A percentile compares a stretch with the other conserved stretches of the same genome.
phyloP scores from a whole-genome alignment of 2,797 vertebrate species.

The Chelon labrosus region DNA sequence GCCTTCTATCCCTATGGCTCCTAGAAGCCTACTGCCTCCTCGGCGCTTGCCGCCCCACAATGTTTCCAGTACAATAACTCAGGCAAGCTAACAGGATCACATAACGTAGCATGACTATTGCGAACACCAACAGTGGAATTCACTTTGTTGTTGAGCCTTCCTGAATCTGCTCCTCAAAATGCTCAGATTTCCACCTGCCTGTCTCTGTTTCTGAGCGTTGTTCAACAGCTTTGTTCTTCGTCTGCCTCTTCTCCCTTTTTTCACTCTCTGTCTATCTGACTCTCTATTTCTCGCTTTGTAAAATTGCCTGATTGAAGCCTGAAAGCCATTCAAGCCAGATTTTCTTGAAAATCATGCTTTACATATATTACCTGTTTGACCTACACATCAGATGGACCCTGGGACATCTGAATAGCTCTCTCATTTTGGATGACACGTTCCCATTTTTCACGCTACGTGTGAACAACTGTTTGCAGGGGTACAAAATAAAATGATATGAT shows the following conservation, averaged over 20 bases:
- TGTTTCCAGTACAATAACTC: slow-evolving; percentile 65
- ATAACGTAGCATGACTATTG: slow-evolving; percentile 62
- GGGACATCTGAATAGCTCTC: neutral
- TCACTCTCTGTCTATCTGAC: neutral
- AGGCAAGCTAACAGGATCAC: slow-evolving; percentile 71
- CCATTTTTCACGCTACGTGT: neutral
- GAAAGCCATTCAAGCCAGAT: neutral
- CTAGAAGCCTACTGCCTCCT: slow-evolving; percentile 55
- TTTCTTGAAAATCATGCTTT: neutral
- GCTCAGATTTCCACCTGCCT: slow-evolving; percentile 30
- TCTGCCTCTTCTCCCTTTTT: neutral
- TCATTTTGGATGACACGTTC: slow-evolving; percentile 4
- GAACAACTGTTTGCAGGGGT: too few species aligned
- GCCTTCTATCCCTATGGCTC: slow-evolving; percentile 59
- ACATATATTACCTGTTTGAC: neutral
- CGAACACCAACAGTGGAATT: slow-evolving; percentile 55
- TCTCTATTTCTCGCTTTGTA: neutral
- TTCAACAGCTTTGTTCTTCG: slow-evolving; percentile 32
- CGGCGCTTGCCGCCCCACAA: slow-evolving; percentile 39
- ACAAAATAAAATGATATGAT: too few species aligned
- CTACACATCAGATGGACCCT: neutral
- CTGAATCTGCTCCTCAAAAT: slow-evolving; percentile 38
- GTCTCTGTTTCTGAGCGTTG: slow-evolving; percentile 7
- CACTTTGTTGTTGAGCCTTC: slow-evolving; percentile 55
- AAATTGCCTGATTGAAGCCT: neutral